These are phyloP conservation scores for Ornithoptera priamus DNA, from an alignment of 2,888 invertebrate species.

Conservation along the genomic window DNA sequence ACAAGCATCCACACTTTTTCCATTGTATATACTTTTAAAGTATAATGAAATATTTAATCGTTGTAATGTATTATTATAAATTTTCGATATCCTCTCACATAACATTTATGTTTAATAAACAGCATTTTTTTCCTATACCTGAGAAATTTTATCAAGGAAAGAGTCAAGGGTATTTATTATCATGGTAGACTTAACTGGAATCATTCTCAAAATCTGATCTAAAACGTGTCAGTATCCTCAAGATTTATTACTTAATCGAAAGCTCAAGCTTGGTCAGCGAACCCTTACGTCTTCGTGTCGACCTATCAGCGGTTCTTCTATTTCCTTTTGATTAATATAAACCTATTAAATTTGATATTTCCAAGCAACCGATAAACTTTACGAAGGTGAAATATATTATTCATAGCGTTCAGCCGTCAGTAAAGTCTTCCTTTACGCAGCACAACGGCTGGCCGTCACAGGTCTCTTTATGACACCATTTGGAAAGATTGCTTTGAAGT, in stretches of 20 bases:
- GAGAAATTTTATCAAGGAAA: too few relatives aligned
- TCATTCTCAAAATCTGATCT: too few relatives aligned
- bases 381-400: conserved; percentile 17
- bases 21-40: not conserved
- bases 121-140: too few relatives aligned
- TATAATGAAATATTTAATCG: not conserved
- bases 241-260: too few relatives aligned
- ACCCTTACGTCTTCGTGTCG: too few relatives aligned
- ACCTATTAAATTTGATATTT: conserved; percentile 1
- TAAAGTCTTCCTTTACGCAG: conserved; percentile 20
- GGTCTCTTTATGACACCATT: conserved; percentile 61
- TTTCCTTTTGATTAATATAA: not conserved
- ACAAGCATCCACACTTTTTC: not conserved
- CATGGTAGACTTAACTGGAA: too few relatives aligned
- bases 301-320: not conserved
- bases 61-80: too few relatives aligned
- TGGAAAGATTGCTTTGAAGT: conserved; percentile 50
- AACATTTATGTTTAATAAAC: too few relatives aligned
- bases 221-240: too few relatives aligned
- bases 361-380: conserved; percentile 2
- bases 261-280: too few relatives aligned
- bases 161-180: too few relatives aligned
- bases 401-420: conserved; percentile 16
- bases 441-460: conserved; percentile 30
- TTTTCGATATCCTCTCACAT: too few relatives aligned